Base-by-base conservation (phyloP, 1,140 invertebrate species). In the Thaumatotibia leucotreta region DNA sequence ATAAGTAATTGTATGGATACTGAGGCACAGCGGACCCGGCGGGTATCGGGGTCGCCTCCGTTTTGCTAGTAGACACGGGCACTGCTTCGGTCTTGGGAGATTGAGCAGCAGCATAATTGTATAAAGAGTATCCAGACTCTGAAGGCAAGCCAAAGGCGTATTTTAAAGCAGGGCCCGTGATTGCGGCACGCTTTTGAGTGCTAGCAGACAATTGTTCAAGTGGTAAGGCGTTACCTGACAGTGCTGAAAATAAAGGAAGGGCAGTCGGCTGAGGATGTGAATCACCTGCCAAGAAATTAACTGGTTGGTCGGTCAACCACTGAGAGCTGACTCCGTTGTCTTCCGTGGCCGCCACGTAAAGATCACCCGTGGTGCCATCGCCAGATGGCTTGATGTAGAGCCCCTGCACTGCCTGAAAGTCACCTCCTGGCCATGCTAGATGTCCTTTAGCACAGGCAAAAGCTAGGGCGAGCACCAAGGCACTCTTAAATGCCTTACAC, bases 271-370 rank as follows among this genome's bases (percentile, higher is more conserved):
- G 74, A 11, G 50, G 23, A 39, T 77, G 67, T 8, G 77, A 23
- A 24, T 64, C 29, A 3, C 66, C 49, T n/a, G 79, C 75, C 50
- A 89, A 22, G 62, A 91, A 82, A 65, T 84, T 87, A 4, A 91
- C 68, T 0, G 84, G 79, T n/a, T 84, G 76, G 27, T 89, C 88
- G 0, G 83, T 79, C 17, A 88, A 66, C 88, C 86, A 91, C 62
- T 88, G 81, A 1, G 82, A 72, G 29, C 85, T 82, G 1, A 77
- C 69, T 31, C 86, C 88, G 24, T 72, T 79, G 8, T 89, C 84
- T 75, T 91, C 88, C 17, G 86, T 79, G 0, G 88, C 88, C 1
- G 88, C 88, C 4, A 91, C 86, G 73, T 85, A 89, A 3, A 91
- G 74, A 52, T 91, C 88, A 45, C 88, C 88, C 0, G 84, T 88